A percentile compares a stretch with the other conserved stretches of the same genome.
Evolutionary conservation across 2,888 invertebrate species (phyloP).

Genomic region (Entomobrya proxima): DNA sequence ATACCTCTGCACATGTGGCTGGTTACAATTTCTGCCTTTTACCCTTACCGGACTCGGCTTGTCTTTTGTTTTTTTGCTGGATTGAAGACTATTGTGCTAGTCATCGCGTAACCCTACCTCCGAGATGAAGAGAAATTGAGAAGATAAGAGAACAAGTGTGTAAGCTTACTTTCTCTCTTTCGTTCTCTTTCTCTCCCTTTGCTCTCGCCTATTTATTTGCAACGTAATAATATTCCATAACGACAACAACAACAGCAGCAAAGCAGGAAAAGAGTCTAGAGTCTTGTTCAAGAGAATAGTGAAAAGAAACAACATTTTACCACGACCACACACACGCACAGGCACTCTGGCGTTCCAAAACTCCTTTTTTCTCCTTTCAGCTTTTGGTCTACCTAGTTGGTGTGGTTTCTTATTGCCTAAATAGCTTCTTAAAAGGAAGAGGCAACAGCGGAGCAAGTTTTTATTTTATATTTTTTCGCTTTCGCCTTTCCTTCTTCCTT

Average conservation of each 20-base stretch:
- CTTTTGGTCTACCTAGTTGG: constrained; percentile 32
- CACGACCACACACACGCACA: neutral
- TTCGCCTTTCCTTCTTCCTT: neutral
- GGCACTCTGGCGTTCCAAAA: neutral
- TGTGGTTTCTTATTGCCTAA: constrained; percentile 49
- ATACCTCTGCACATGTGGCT: no score
- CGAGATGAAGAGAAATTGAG: neutral
- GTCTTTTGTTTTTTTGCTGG: no score
- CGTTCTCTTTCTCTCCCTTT: neutral
- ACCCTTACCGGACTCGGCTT: no score
- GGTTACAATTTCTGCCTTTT: no score
- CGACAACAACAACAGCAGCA: neutral
- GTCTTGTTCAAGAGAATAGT: no score
- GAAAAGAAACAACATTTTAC: neutral
- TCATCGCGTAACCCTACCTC: no score
- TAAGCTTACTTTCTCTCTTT: no score
- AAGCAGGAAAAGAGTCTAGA: neutral
- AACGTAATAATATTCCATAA: constrained; percentile 38
- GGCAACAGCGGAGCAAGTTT: neutral
- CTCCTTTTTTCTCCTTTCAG: neutral
- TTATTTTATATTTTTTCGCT: neutral
- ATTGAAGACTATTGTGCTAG: no score
- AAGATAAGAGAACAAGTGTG: constrained; percentile 5
- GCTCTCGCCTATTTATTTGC: no score
- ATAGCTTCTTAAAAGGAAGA: constrained; percentile 16